These are phyloP conservation scores for Temnopleurus reevesii DNA, from an alignment of 53 echinoderm and acorn worm genomes.

Conservation along the genomic window DNA sequence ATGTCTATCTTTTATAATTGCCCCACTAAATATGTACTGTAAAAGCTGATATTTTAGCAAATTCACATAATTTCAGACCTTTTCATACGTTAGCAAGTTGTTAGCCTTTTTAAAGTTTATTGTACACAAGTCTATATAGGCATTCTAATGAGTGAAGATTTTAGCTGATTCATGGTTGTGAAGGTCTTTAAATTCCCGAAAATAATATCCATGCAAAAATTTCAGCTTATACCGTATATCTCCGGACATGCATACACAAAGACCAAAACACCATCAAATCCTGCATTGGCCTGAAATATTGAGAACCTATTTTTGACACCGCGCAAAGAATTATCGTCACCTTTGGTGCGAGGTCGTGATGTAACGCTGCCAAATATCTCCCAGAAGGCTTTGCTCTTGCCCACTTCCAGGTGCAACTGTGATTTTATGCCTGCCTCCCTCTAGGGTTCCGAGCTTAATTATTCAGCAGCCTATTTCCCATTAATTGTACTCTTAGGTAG, in stretches of 20 bases:
- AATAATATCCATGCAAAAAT: too few relatives aligned
- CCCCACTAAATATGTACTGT: too few relatives aligned
- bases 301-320: conserved; percentile 11
- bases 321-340: conserved; percentile 13
- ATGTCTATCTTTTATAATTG: too few relatives aligned
- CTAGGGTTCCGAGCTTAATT: conserved; percentile 22
- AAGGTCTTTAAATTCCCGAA: too few relatives aligned
- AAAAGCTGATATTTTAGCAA: too few relatives aligned
- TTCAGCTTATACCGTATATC: too few relatives aligned
- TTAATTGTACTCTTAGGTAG: conserved; percentile 34
- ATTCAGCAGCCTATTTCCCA: conserved; percentile 41
- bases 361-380: conserved; percentile 34
- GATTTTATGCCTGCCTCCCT: conserved; percentile 8
- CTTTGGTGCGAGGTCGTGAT: conserved; percentile 20
- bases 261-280: not conserved
- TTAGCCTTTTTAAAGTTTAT: too few relatives aligned
- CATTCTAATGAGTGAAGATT: too few relatives aligned
- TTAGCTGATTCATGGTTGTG: too few relatives aligned
- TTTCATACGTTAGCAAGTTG: too few relatives aligned
- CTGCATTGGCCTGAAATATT: conserved; percentile 28
- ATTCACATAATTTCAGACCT: too few relatives aligned
- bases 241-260: not conserved
- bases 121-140: too few relatives aligned
- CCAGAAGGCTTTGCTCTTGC: conserved; percentile 5
- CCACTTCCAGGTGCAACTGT: conserved; percentile 37